A percentile compares a stretch with the other conserved stretches of the same genome.
Conservation (phyloP, 2,888 invertebrate species). For the Agapostemon virescens region DNA sequence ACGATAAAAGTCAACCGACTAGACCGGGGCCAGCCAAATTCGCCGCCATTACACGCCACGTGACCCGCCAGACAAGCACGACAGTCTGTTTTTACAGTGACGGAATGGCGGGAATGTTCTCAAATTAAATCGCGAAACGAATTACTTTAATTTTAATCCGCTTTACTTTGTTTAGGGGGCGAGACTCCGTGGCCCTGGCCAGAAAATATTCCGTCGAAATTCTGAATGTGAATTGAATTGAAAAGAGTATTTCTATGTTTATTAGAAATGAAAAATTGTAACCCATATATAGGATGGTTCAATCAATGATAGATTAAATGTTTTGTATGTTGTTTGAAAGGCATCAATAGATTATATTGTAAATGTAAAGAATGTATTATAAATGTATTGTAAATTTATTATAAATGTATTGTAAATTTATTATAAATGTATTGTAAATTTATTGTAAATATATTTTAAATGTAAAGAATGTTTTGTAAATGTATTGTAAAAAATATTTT, state of each 20-base stretch:
- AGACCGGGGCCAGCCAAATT: constrained; percentile 1
- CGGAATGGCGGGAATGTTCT: neutral
- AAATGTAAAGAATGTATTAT: too few relatives aligned
- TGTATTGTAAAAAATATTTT: neutral
- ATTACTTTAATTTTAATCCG: neutral
- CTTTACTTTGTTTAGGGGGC: too few relatives aligned
- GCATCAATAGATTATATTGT: too few relatives aligned
- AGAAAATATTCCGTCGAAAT: neutral
- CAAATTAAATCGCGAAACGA: neutral
- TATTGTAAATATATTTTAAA: too few relatives aligned
- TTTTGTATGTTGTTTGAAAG: too few relatives aligned
- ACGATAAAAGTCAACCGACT: constrained; percentile 15
- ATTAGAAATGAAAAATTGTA: neutral
- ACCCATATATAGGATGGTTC: neutral
- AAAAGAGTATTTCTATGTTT: neutral
- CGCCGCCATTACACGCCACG: neutral
- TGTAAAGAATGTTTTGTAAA: neutral
- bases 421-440: too few relatives aligned
- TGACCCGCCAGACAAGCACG: constrained; percentile 5
- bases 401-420: too few relatives aligned
- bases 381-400: too few relatives aligned
- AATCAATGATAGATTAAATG: too few relatives aligned
- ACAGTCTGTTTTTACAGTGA: constrained; percentile 13
- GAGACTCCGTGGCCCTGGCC: too few relatives aligned
- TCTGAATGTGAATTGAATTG: neutral